phyloP scores from a whole-genome alignment of 2,797 vertebrate genomes.

The Heterohyrax brucei region DNA sequence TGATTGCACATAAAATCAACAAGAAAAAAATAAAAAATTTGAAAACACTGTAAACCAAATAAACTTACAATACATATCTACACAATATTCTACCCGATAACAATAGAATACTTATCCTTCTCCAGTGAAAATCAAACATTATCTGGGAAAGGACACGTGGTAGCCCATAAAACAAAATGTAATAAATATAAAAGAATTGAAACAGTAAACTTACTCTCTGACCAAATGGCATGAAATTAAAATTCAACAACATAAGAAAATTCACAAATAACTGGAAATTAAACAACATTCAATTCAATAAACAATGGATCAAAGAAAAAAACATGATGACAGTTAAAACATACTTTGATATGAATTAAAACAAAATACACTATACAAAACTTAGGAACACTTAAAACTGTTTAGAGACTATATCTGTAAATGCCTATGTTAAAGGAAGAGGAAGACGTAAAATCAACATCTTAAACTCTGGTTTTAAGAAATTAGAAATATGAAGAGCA shows the following conservation, averaged over 20 bases:
- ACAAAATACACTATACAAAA: neutral
- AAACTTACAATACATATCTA: too few species aligned
- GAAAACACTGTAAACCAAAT: too few species aligned
- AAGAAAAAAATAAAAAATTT: too few species aligned
- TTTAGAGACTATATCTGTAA: neutral
- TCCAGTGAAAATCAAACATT: too few species aligned
- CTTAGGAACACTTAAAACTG: neutral
- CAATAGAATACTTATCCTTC: too few species aligned
- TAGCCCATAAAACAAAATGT: neutral
- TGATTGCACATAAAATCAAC: too few species aligned
- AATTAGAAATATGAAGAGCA: neutral
- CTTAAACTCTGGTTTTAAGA: neutral
- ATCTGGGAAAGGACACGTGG: neutral
- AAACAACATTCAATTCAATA: neutral
- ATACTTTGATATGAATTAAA: neutral
- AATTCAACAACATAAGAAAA: neutral
- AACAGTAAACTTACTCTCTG: neutral
- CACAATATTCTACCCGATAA: too few species aligned
- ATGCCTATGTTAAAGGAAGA: neutral
- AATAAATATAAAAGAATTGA: neutral
- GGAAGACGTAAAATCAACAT: neutral
- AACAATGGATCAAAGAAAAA: neutral
- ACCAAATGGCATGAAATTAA: neutral
- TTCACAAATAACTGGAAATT: neutral
- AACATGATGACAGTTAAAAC: neutral